Percentiles rank a stretch among this genome's conserved stretches.
Evolutionary conservation across 1,140 invertebrate genomes (phyloP).

Genomic region (Goniozus legneri): DNA sequence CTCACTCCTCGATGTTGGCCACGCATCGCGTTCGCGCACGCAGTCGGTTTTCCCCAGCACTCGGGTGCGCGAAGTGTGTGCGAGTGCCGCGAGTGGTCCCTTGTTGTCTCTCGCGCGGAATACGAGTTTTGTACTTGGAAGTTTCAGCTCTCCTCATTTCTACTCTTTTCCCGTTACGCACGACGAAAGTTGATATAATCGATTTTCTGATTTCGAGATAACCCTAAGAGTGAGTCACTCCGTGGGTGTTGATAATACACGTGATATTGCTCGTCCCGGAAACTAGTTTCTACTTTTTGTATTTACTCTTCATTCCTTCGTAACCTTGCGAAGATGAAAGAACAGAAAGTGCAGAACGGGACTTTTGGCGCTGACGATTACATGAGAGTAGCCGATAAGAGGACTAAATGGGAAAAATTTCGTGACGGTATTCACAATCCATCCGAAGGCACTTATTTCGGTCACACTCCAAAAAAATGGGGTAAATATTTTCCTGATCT

Average conservation of each 20-base stretch:
- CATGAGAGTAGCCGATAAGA: conserved; percentile 50
- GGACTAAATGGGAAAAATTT: conserved; percentile 58
- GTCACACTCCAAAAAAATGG: conserved; percentile 68
- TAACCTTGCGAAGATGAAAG: conserved; percentile 22
- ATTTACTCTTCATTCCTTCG: not conserved
- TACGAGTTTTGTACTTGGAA: no score
- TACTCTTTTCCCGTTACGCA: no score
- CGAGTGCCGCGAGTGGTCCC: no score
- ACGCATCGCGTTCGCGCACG: no score
- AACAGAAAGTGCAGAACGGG: conserved; percentile 39
- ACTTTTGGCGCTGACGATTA: conserved; percentile 53
- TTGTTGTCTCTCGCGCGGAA: no score
- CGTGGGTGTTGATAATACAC: not conserved
- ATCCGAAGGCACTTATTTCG: conserved; percentile 63
- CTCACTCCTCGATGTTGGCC: no score
- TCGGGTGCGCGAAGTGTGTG: no score
- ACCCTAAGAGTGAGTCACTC: not conserved
- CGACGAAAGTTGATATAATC: not conserved
- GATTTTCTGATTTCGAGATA: not conserved
- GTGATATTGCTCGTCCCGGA: conserved; percentile 1
- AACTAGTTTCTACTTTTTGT: not conserved
- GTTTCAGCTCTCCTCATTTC: no score
- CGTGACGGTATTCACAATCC: conserved; percentile 65
- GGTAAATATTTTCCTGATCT: conserved; percentile 54
- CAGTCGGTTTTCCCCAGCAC: no score